Conservation (phyloP, 2,113 vertebrate species). For the Chaetura pelagica region DNA sequence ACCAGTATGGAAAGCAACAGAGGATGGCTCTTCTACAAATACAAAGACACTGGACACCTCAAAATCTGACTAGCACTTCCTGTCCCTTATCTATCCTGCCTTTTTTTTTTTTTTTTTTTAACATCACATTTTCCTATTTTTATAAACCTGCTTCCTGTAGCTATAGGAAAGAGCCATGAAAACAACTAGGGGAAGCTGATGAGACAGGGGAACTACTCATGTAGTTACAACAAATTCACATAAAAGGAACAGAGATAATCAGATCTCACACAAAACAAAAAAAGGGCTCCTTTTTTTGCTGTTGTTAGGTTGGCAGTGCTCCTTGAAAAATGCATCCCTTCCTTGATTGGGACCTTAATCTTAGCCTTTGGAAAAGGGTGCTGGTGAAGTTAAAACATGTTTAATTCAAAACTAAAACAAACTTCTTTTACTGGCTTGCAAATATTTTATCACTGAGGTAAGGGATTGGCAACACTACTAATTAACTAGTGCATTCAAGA, state of each 20-base stretch:
- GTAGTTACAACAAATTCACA: background rate
- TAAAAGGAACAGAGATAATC: background rate
- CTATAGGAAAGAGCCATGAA: background rate
- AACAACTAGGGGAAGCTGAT: conserved; percentile 39
- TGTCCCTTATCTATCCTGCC: background rate
- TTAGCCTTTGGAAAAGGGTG: background rate
- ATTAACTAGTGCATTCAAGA: background rate
- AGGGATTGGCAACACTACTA: background rate
- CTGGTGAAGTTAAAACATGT: background rate
- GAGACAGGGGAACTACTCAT: background rate
- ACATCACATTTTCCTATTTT: conserved; percentile 43
- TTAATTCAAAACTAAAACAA: conserved; percentile 30
- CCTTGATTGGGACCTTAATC: background rate
- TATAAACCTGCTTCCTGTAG: conserved; percentile 19
- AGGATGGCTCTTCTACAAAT: background rate
- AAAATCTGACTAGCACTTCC: background rate
- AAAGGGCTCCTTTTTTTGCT: background rate
- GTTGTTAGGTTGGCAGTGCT: background rate
- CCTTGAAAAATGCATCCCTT: background rate
- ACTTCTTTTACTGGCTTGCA: conserved; percentile 7
- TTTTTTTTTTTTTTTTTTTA: background rate
- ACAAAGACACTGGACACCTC: background rate
- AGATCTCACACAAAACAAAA: background rate
- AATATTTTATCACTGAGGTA: background rate
- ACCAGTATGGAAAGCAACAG: background rate